Conservation (phyloP, 2,113 vertebrate genomes). For the Macroglossus sobrinus region DNA sequence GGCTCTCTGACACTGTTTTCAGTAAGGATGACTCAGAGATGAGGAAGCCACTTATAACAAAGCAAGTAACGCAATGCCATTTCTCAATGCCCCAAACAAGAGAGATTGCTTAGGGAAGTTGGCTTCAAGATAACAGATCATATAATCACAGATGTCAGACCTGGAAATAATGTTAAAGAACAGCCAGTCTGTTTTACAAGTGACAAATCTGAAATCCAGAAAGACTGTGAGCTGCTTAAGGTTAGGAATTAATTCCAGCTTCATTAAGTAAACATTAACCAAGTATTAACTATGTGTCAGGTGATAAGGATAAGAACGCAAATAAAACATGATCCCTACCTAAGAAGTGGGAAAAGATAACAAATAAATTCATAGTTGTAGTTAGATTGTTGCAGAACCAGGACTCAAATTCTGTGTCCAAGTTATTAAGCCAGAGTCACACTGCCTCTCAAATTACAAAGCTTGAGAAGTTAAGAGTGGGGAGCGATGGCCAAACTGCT, state of each 20-base stretch:
- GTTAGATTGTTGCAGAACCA: neutral
- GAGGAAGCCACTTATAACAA: constrained; percentile 36
- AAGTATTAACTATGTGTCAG: neutral
- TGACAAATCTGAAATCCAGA: constrained; percentile 5
- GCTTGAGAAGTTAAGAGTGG: neutral
- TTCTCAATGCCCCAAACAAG: constrained; percentile 42
- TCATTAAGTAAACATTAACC: constrained; percentile 22
- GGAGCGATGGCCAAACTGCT: neutral
- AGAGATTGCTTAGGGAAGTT: constrained; percentile 36
- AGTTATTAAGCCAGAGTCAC: neutral
- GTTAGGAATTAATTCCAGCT: constrained; percentile 25
- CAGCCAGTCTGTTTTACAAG: constrained; percentile 4
- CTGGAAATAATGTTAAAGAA: constrained; percentile 27
- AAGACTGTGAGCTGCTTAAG: neutral
- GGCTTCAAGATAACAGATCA: constrained; percentile 26
- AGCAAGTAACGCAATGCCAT: constrained; percentile 10
- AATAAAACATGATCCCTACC: constrained; percentile 10
- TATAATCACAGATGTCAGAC: neutral
- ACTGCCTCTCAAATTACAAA: neutral
- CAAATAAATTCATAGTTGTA: neutral
- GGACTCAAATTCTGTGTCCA: neutral
- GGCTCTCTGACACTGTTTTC: constrained; percentile 47
- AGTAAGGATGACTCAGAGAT: constrained; percentile 60
- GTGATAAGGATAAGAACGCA: neutral
- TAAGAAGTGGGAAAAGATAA: neutral